Evolutionary conservation across 1,140 invertebrate species (phyloP), one percentile per base, ranked within the genome.

Genomic region (Neodiprion virginianus): DNA sequence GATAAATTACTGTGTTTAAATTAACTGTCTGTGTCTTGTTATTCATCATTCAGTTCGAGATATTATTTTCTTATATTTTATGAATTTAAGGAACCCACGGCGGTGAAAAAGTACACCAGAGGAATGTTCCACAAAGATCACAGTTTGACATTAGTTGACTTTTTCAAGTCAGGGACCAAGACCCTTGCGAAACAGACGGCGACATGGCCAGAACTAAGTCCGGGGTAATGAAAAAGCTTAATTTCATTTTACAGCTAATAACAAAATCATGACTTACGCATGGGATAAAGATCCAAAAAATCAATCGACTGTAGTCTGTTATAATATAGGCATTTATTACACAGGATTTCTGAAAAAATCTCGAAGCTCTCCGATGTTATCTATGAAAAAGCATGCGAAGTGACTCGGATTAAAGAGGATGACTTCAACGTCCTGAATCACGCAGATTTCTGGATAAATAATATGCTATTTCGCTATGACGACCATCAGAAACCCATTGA

Each of bases 381-480:
- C 67, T 75, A 86, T 67, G 9, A 84, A 67, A 75, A 86, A 76
- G 76, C 86, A 72, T 68, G 72, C 72, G 48, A 85, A 74, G 17
- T 75, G 72, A 12, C 80, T 73, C 78, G 79, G 8, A 48, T 78
- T 5, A 80, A 79, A 3, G 83, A 90, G 10, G 77, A 85, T 3
- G 85, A 90, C 12, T 92, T 92, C 73, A 87, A 89, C 47, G 92
- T 93, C 0, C 84, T 93, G 10, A 92, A 90, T 79, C 93, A 93
- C 67, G 92, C 92, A 7, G 93, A 93, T 79, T 86, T 89, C 47
- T 93, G 92, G 92, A 85, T 90, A 1, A 93, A 92, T 75, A 94
- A 94, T 77, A 91, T 93, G 83, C 82, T 94, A 77, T 93, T 93
- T 78, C 88, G 87, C 65, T 92, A 93, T 72, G 81, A 91, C 71